Conservation (phyloP, 2,113 vertebrate species). For the Sebastes schlegelii region DNA sequence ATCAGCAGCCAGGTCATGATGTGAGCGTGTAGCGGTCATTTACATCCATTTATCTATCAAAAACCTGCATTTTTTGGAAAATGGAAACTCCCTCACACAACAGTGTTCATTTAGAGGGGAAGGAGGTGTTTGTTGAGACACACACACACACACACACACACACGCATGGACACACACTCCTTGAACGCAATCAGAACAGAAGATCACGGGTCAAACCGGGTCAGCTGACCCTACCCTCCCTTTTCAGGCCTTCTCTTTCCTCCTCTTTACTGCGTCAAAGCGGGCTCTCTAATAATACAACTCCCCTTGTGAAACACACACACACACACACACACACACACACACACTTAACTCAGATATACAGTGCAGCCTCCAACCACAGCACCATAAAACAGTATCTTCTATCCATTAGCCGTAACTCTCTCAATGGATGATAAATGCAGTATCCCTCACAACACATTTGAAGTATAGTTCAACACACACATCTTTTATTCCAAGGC, state of each 20-base stretch:
- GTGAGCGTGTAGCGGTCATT: neutral
- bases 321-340: conserved; percentile 7
- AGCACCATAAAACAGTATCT: conserved; percentile 64
- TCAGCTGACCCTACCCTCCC: conserved; percentile 75
- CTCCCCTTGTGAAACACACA: conserved; percentile 61
- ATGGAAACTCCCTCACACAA: conserved; percentile 58
- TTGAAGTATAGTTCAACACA: conserved; percentile 65
- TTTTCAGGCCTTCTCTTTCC: conserved; percentile 70
- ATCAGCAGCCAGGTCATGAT: conserved; percentile 28
- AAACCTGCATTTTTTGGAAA: conserved; percentile 57
- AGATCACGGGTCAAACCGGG: conserved; percentile 79
- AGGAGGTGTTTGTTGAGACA: conserved; percentile 38
- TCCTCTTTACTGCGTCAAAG: conserved; percentile 74
- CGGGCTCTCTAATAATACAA: conserved; percentile 65
- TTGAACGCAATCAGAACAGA: conserved; percentile 76
- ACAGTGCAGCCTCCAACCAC: conserved; percentile 60
- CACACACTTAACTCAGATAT: conserved; percentile 48
- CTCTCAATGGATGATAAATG: conserved; percentile 68
- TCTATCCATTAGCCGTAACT: conserved; percentile 71
- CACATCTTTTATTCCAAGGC: conserved; percentile 69
- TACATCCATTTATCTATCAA: conserved; percentile 33
- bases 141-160: conserved; percentile 19
- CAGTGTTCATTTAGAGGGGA: conserved; percentile 52
- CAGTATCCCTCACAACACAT: conserved; percentile 61
- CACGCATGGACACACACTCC: conserved; percentile 46